These are phyloP conservation scores for Dicentrarchus labrax DNA, from an alignment of 2,113 vertebrate species.

Conservation along the genomic window DNA sequence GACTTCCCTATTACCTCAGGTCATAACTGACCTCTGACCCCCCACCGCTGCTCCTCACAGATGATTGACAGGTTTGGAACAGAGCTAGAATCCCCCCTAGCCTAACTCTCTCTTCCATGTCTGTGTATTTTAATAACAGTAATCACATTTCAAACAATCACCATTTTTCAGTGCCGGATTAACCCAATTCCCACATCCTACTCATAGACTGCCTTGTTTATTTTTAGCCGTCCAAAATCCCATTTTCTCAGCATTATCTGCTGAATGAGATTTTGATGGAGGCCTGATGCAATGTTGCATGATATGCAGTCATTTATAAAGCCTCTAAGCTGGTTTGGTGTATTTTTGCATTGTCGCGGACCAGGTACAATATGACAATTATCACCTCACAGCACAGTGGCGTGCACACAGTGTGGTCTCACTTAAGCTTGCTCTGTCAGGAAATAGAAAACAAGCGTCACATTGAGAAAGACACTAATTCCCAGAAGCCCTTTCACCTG, in stretches of 20 bases:
- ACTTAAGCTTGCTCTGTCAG: slow-evolving; percentile 17
- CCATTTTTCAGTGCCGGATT: slow-evolving; percentile 82
- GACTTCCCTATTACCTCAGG: slow-evolving; percentile 75
- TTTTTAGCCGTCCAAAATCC: slow-evolving; percentile 78
- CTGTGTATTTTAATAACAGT: slow-evolving; percentile 84
- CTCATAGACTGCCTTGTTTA: slow-evolving; percentile 69
- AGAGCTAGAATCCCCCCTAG: slow-evolving; percentile 43
- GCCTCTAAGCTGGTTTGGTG: slow-evolving; percentile 31
- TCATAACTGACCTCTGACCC: slow-evolving; percentile 76
- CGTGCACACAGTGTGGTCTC: not conserved
- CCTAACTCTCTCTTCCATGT: slow-evolving; percentile 54
- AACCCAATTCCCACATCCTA: slow-evolving; percentile 79
- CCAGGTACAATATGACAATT: slow-evolving; percentile 19
- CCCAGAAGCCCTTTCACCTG: slow-evolving; percentile 74
- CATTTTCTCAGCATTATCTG: slow-evolving; percentile 77
- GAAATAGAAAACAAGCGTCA: slow-evolving; percentile 36
- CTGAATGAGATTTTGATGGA: slow-evolving; percentile 74
- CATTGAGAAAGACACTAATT: slow-evolving; percentile 41
- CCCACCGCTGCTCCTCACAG: slow-evolving; percentile 47
- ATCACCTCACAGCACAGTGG: not conserved
- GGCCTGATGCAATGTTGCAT: slow-evolving; percentile 68
- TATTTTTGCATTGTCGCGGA: slow-evolving; percentile 32
- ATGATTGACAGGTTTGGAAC: slow-evolving; percentile 77
- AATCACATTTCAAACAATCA: slow-evolving; percentile 85
- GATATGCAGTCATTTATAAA: slow-evolving; percentile 57